Conservation (phyloP, 2,888 invertebrate species). For the Abrostola triplasia region DNA sequence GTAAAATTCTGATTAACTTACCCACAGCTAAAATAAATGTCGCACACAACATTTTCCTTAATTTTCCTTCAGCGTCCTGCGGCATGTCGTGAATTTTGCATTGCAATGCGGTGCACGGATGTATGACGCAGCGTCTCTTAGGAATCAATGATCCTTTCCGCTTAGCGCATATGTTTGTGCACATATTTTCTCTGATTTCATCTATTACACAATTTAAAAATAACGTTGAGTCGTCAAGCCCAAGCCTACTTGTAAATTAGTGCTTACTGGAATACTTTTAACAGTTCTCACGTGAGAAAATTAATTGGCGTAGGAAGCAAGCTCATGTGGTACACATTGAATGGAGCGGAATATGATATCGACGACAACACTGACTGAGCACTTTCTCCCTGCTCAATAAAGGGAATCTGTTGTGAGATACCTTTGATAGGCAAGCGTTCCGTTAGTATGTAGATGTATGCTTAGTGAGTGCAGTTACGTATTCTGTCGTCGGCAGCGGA, state of each 20-base stretch:
- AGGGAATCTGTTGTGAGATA: conserved; percentile 76
- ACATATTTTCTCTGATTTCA: conserved; percentile 57
- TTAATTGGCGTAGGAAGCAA: conserved; percentile 51
- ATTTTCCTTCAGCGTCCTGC: conserved; percentile 25
- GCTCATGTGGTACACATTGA: conserved; percentile 33
- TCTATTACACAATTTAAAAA: conserved; percentile 16
- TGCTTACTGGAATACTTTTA: conserved; percentile 1
- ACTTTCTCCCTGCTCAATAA: conserved; percentile 68
- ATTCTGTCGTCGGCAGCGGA: conserved; percentile 87
- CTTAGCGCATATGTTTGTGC: conserved; percentile 59
- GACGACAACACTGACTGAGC: conserved; percentile 66
- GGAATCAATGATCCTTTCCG: conserved; percentile 67
- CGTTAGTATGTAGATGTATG: conserved; percentile 79
- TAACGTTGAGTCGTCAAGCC: not conserved
- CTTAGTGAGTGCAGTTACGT: conserved; percentile 85
- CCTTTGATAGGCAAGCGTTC: conserved; percentile 74
- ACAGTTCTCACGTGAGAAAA: conserved; percentile 35
- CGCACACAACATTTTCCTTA: conserved; percentile 1
- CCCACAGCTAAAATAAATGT: not conserved
- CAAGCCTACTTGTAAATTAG: conserved; percentile 2
- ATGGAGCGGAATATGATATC: conserved; percentile 58
- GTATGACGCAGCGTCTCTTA: conserved; percentile 68
- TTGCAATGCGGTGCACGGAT: conserved; percentile 70
- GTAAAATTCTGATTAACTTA: not conserved
- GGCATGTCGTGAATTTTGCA: conserved; percentile 50